A percentile compares a stretch with the other conserved stretches of the same genome.
These are phyloP conservation scores for Drosophila albomicans DNA, from an alignment of 1,140 invertebrate species.

Conservation along the genomic window DNA sequence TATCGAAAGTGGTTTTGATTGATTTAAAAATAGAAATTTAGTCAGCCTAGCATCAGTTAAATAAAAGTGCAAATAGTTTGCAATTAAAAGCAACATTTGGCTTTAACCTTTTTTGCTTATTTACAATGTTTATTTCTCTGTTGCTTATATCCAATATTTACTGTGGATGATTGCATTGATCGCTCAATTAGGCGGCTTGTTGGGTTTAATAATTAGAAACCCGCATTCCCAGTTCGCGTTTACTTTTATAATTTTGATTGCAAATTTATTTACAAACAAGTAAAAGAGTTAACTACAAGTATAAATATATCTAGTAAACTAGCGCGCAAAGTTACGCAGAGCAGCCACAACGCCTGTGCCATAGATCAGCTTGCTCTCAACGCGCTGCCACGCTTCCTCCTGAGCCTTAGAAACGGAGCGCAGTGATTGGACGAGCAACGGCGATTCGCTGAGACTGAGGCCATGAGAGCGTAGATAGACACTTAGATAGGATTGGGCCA, in stretches of 20 bases:
- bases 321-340: conserved; percentile 87
- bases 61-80: too few species aligned
- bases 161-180: neutral
- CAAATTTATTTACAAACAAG: conserved; percentile 66
- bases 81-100: too few species aligned
- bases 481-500: conserved; percentile 96
- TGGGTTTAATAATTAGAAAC: neutral
- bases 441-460: conserved; percentile 87
- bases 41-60: too few species aligned
- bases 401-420: conserved; percentile 87
- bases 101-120: too few species aligned
- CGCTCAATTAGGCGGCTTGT: neutral
- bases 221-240: neutral
- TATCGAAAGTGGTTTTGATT: too few species aligned
- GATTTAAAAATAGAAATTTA: too few species aligned
- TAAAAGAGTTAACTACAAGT: conserved; percentile 35
- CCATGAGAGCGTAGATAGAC: conserved; percentile 96
- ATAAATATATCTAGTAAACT: conserved; percentile 27
- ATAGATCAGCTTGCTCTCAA: conserved; percentile 91
- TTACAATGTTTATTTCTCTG: too few species aligned
- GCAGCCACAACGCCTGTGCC: conserved; percentile 91
- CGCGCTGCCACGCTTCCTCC: conserved; percentile 87
- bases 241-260: conserved; percentile 17
- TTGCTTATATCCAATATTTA: too few species aligned
- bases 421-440: conserved; percentile 87